Conservation (phyloP, 1,140 invertebrate species). For the Chrysopa pallens region DNA sequence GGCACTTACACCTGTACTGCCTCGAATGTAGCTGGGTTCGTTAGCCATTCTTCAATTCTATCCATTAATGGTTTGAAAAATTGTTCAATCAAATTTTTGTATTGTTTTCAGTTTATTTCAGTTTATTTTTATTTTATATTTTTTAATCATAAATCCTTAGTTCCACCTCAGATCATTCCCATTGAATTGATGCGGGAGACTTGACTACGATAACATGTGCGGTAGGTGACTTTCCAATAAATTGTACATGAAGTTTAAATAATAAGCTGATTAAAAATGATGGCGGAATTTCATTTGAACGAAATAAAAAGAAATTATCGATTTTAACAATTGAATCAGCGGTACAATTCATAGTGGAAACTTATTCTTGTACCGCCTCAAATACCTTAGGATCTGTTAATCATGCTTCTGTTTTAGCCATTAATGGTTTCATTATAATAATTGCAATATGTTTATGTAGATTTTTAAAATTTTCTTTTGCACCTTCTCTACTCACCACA, state of each 20-base stretch:
- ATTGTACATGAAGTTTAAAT: constrained; percentile 42
- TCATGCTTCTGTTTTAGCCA: constrained; percentile 42
- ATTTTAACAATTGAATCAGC: constrained; percentile 46
- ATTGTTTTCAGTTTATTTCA: neutral
- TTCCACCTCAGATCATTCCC: constrained; percentile 27
- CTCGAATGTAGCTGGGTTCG: constrained; percentile 50
- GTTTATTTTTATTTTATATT: constrained; percentile 10
- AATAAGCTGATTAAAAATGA: constrained; percentile 11
- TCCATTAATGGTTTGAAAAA: constrained; percentile 5
- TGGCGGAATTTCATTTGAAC: constrained; percentile 13
- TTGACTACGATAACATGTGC: constrained; percentile 32
- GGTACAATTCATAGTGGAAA: constrained; percentile 45
- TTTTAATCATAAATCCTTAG: constrained; percentile 18
- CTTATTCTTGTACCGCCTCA: constrained; percentile 40
- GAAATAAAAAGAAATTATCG: constrained; percentile 13
- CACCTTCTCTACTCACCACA: constrained; percentile 40
- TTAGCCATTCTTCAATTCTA: constrained; percentile 22
- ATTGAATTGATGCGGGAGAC: constrained; percentile 31
- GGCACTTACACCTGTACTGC: constrained; percentile 68
- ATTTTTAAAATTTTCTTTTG: constrained; percentile 8
- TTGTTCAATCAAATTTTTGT: neutral
- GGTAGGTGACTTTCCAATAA: constrained; percentile 41
- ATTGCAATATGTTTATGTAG: neutral
- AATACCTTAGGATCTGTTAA: constrained; percentile 27
- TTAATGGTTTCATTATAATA: constrained; percentile 32